Base-by-base conservation (phyloP, 2,888 invertebrate species). In the Parnassius orleans region DNA sequence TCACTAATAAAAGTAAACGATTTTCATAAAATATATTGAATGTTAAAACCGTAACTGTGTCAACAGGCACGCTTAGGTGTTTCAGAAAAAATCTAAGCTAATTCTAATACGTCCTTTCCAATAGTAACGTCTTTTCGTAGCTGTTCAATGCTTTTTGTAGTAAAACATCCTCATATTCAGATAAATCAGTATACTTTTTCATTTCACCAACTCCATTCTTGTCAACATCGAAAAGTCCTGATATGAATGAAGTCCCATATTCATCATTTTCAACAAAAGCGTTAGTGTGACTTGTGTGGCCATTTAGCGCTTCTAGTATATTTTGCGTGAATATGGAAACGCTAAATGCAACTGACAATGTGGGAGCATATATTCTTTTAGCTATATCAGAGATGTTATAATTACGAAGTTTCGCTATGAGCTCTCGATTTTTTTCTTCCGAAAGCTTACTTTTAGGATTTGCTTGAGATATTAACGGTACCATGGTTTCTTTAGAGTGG, bases 401-500 rank as follows among this genome's bases (percentile, higher is more conserved):
- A 69, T 93, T 93, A 73, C 94, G 94, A n/a, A 86, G 65, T 50
- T 72, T 78, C 0, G 72, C 65, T 1, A 84, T 84, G n/a, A 93
- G 79, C 48, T 83, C 77, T 57, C 81, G 78, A 47, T 79, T 68
- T 33, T 69, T 78, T 84, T 92, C 74, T 85, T 94, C 76, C 84
- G 83, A 68, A 68, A 82, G 90, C 12, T 86, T 74, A 48, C 90
- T 83, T 9, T 80, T 69, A 0, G 95, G 96, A 63, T 88, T 93
- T 5, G 93, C 92, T 75, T 95, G 95, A 1, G 96, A 96, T 63
- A 96, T 91, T 15, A 97, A 85, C 0, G 97, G 97, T 24, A 97
- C 92, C 67, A 95, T 94, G 1, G 96, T 96, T 66, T 93, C 92
- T 12, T 94, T 93, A 19, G 95, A 94, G 80, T 95, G 95, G 0